Conservation (phyloP, 2,888 invertebrate species). For the Rotaria magnacalcarata region DNA sequence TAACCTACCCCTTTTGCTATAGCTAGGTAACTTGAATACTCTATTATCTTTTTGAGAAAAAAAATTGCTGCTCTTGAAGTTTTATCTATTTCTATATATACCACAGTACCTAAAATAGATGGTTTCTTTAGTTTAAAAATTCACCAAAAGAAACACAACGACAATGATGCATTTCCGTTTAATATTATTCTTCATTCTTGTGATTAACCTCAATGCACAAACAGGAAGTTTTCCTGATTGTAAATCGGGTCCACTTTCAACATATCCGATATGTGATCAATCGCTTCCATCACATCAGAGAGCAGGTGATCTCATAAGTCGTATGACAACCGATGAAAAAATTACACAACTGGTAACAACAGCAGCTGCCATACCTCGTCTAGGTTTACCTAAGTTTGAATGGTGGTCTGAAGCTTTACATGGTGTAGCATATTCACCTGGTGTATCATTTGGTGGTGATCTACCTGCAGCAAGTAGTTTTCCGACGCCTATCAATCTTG, state of each 20-base stretch:
- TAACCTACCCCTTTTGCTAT: not conserved
- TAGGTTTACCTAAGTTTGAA: conserved; percentile 26
- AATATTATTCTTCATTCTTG: not conserved
- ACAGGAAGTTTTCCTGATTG: conserved; percentile 4
- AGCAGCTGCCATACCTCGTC: not conserved
- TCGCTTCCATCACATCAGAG: not conserved
- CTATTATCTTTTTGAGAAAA: not conserved
- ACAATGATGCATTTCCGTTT: not conserved
- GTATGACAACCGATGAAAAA: conserved; percentile 30
- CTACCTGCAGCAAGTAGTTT: not conserved
- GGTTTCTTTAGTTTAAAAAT: not conserved
- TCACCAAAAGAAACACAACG: not conserved
- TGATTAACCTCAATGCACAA: not conserved
- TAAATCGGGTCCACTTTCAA: conserved; percentile 34
- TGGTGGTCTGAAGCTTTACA: conserved; percentile 35
- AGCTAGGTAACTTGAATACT: not conserved
- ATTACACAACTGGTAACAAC: conserved; percentile 15
- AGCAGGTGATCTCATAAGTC: not conserved
- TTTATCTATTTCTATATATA: not conserved
- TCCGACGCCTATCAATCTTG: conserved; percentile 34
- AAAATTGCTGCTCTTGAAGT: not conserved
- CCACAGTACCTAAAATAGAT: not conserved
- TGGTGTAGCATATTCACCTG: conserved; percentile 31
- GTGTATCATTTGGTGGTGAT: conserved; percentile 35
- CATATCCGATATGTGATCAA: conserved; percentile 30